Evolutionary conservation across 2,888 invertebrate genomes (phyloP).

Genomic region (Tribolium freemani): DNA sequence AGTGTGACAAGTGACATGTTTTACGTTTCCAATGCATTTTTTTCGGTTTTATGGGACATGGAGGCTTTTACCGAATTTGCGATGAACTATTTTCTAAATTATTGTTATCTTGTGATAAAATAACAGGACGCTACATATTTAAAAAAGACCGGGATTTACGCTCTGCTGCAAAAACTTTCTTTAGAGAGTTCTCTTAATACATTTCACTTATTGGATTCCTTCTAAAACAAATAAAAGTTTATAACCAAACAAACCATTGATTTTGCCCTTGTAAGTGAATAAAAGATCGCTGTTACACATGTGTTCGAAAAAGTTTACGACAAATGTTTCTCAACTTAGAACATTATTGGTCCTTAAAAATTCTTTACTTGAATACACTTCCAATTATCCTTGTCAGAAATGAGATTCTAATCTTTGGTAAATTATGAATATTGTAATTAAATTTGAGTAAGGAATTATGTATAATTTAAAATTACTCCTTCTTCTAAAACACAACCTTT

Average conservation of each 20-base stretch:
- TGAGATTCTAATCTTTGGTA: no score
- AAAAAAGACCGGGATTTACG: not conserved
- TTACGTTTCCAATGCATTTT: not conserved
- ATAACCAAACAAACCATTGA: conserved; percentile 28
- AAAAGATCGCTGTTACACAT: conserved; percentile 16
- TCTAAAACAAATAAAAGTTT: conserved; percentile 26
- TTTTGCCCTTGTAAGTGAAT: conserved; percentile 8
- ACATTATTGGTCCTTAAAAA: not conserved
- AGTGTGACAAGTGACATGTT: not conserved
- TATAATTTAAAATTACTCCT: no score
- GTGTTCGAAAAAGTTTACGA: conserved; percentile 17
- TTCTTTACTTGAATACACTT: not conserved
- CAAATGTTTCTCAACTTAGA: not conserved
- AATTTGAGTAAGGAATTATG: no score
- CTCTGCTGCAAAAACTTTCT: conserved; percentile 4
- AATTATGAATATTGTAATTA: no score
- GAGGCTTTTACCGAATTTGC: no score
- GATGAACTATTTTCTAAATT: not conserved
- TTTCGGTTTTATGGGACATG: no score
- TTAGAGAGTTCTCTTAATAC: conserved; percentile 12
- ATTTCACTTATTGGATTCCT: conserved; percentile 24
- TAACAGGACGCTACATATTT: not conserved
- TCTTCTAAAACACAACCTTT: no score
- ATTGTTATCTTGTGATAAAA: not conserved
- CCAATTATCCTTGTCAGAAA: no score